Evolutionary conservation across 2,797 vertebrate species (phyloP), one percentile per base, ranked within the genome.

Genomic region (Yasuhikotakia modesta): DNA sequence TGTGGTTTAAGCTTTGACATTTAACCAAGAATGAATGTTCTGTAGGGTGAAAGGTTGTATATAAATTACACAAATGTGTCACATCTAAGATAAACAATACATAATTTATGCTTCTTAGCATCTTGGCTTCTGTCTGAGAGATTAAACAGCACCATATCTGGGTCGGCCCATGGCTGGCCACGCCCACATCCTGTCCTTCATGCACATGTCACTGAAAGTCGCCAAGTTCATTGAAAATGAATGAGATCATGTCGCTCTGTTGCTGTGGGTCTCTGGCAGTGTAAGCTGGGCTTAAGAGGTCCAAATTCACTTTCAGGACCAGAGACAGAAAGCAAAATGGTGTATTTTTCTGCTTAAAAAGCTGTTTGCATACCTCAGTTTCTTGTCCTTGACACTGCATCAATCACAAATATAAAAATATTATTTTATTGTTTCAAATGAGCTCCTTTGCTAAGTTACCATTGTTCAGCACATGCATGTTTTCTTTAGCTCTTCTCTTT

Each of bases 361-460:
- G 5, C 7, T 55, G 19, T 3, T 22, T 57, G 21, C 53, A 57
- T 12, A 21, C 22, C 22, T 24, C 12, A 24, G 11, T 57, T 57
- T 57, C 30, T 66, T 2, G 10, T 69, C 48, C 53, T 19, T 53
- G 35, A 30, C 24, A 39, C 48, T 22, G 30, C 10, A 52, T 53
- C 58, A 61, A 43, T 72, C 58, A 75, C 1, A 58, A 8, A 32
- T 19, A 79, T 68, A 74, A 67, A 43, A 63, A 71, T 75, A 43
- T 60, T 78, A 17, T 11, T 46, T n/a, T 16, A 64, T 64, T n/a
- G 24, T 74, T 79, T 72, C 30, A 58, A 48, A 79, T 73, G 48
- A 55, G 69, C 24, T 46, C 14, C 19, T 76, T 53, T 46, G 24
- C 63, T 21, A 13, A 64, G 6, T 39, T 8, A 39, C 35, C 35